Base-by-base conservation (phyloP, 1,140 invertebrate species). In the Glomeris maerens region DNA sequence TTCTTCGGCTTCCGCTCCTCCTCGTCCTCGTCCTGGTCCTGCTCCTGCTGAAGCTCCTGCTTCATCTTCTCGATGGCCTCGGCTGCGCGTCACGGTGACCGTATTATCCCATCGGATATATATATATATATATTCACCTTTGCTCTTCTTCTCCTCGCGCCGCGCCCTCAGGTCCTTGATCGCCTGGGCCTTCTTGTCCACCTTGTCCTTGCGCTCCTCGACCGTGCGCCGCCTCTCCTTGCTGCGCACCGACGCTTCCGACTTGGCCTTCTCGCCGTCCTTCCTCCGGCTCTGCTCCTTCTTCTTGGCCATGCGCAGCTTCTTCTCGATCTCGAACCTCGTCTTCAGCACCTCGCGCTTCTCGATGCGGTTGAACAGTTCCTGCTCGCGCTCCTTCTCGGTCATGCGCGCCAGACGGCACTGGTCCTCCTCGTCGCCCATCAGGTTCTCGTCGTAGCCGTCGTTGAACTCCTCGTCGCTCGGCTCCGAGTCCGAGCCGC, bases 371-470 rank as follows among this genome's bases (percentile, higher is more conserved):
- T 95, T 94, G 64, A 90, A 98, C 59, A 98, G 84, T 69, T 96
- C 92, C 57, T 94, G 89, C 69, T 98, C 93, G 52, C 93, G 72
- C 65, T 98, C 93, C 62, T 93, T 95, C 62, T 97, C 93, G 0
- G 92, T 96, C 78, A 98, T 85, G 55, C 84, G 79, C 7, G 87
- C 86, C 2, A 98, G 68, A 1, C 84, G 71, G 13, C 81, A 80
- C 60, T 86, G 79, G 73, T 98, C 94, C 59, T 92, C 92, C 49
- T 88, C 91, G 71, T 97, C 93, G 1, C 92, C 91, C 81, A 97
- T 95, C 1, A 97, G 72, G 63, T 97, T 89, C 56, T 97, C 92
- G 69, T 96, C 93, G 61, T 89, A 94, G 0, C 88, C 82, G 70
- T 84, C 82, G 59, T 81, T 76, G 60, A 83, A 83, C 64, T 79